phyloP scores from a whole-genome alignment of 2,113 vertebrate genomes.

The Desmodus rotundus region DNA sequence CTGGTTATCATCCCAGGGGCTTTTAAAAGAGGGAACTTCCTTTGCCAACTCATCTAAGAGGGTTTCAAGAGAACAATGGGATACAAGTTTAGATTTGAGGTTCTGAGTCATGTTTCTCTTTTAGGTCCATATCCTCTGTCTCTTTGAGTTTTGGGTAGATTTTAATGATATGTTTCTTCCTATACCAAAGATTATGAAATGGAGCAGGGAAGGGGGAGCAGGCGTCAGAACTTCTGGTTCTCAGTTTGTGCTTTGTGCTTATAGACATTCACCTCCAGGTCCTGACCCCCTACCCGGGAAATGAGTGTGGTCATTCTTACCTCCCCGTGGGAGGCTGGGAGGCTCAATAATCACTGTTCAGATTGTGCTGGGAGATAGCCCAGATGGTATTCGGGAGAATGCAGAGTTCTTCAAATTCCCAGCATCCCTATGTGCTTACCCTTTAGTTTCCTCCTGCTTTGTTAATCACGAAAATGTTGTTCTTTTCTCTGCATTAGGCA shows the following conservation, averaged over 20 bases:
- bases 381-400: background rate
- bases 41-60: slow-evolving; percentile 38
- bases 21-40: slow-evolving; percentile 36
- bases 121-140: slow-evolving; percentile 19
- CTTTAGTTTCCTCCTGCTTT: background rate
- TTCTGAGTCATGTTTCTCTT: slow-evolving; percentile 40
- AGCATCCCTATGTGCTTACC: background rate
- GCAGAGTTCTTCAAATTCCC: background rate
- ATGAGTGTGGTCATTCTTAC: background rate
- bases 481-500: background rate
- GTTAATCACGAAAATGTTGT: background rate
- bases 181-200: background rate
- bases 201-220: background rate
- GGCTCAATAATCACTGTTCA: background rate
- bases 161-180: background rate
- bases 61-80: slow-evolving; percentile 62
- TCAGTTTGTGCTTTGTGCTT: background rate
- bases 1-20: background rate
- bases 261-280: background rate
- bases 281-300: background rate
- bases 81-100: slow-evolving; percentile 55
- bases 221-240: background rate
- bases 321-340: background rate
- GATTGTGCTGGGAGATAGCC: background rate
- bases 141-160: background rate